Evolutionary conservation across 2,888 invertebrate genomes (phyloP), one percentile per base, ranked within the genome.

Genomic region (Branchinecta sandiegonensis): DNA sequence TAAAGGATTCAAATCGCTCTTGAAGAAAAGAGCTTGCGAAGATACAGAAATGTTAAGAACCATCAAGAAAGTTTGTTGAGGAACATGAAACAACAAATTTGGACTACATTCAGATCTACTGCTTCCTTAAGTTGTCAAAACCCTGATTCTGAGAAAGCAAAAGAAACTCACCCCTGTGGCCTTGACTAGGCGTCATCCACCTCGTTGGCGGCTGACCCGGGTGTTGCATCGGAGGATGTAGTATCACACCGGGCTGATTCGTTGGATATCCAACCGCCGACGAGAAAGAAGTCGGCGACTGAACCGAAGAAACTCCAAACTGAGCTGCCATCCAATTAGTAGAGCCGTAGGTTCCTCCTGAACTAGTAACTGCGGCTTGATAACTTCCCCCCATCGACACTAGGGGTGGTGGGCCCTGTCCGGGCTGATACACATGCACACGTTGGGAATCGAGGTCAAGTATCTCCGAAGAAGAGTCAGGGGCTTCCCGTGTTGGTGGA

Each of bases 381-480:
- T 56, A 56, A 56, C 23, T 56, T 56, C 23, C 14, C 11, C 63
- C 63, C 12, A 56, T n/a, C 63, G 63, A 56, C 14, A 56, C 23
- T 56, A 56, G 23, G 23, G 63, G 63, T 17, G 63, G 63, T 11
- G 63, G 63, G 65, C 74, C 1, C 79, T 78, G 72, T 79, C 80
- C 6, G 77, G 72, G 84, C 73, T 83, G 82, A 69, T 84, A 84
- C 72, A 84, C 83, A 74, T 85, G 87, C 1, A 92, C 90, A 79
- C 91, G 91, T 76, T 92, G 91, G 1, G 90, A 91, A 76, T 92
- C 92, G 71, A 92, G 80, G 77, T 92, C 92, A 69, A 92, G 81
- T 72, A 92, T 88, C 75, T 92, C 91, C 13, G 87, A 86, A 70
- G 86, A 84, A 74, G 87, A 86, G 46, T 73, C 70, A 8, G 71